Percentiles rank a stretch among this genome's conserved stretches.
phyloP scores from a whole-genome alignment of 2,888 invertebrate species.

The Dilophus febrilis region DNA sequence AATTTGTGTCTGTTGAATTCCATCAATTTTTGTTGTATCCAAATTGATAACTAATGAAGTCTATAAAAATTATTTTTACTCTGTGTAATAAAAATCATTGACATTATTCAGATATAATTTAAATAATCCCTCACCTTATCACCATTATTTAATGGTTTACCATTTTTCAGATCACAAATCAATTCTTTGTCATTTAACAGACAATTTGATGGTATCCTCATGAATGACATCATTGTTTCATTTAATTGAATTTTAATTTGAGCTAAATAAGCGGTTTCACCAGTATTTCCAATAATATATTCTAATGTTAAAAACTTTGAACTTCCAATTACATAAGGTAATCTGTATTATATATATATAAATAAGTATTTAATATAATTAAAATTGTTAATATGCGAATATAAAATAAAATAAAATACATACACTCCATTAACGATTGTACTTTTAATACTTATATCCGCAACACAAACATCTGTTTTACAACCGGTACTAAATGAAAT shows the following conservation, averaged over 20 bases:
- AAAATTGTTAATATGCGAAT: no score
- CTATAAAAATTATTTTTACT: no score
- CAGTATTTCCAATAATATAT: slow-evolving; percentile 27
- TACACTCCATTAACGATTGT: no score
- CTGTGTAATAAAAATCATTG: no score
- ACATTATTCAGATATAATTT: no score
- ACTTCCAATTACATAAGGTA: slow-evolving; percentile 24
- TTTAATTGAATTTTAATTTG: slow-evolving; percentile 31
- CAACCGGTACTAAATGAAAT: slow-evolving; percentile 30
- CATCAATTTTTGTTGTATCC: slow-evolving; percentile 22
- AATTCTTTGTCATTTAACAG: slow-evolving; percentile 26
- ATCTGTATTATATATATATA: slow-evolving; percentile 16
- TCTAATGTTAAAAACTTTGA: slow-evolving; percentile 20
- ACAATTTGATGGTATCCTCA: slow-evolving; percentile 25
- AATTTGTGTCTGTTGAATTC: slow-evolving; percentile 17
- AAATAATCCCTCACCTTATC: not conserved
- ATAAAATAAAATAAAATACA: no score
- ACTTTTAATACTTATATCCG: slow-evolving; percentile 17
- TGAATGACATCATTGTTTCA: slow-evolving; percentile 21
- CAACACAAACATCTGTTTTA: slow-evolving; percentile 24
- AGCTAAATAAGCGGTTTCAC: slow-evolving; percentile 33
- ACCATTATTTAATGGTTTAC: not conserved
- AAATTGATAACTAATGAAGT: slow-evolving; percentile 10
- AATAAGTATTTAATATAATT: no score
- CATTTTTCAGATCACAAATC: slow-evolving; percentile 17